Evolutionary conservation across 2,888 invertebrate genomes (phyloP), one percentile per base, ranked within the genome.

Genomic region (Tetragonisca angustula): DNA sequence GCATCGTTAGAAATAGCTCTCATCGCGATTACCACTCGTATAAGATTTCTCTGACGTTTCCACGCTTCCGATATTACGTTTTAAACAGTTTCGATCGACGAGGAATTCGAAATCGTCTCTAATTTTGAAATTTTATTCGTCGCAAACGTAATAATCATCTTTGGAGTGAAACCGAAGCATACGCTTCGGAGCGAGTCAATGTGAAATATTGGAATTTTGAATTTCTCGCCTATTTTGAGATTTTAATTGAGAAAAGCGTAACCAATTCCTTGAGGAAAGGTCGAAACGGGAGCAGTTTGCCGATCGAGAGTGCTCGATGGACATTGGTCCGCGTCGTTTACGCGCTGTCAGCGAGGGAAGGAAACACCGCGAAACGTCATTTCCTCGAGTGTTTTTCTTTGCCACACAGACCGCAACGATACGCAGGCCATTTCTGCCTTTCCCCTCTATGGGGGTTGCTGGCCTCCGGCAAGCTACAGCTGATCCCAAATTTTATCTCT

Each of bases 401-500:
- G 43, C 68, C 86, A 76, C 77, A 75, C 75, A 75, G 75, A 73
- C 76, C 74, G 78, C 79, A 77, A 76, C 79, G 79, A 87, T 71
- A 80, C 80, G 61, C 75, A 36, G 67, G 72, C 36, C 50, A 69
- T 70, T 77, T 62, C 82, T 69, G 67, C 75, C 73, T 76, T 82
- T 72, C 64, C 3, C 64, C 70, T 27, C 61, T 17, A 59, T 54
- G 75, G 80, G 79, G 79, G 72, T 82, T 76, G 75, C 79, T 61
- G 79, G 82, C 87, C 84, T 82, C 74, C 76, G 69, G 75, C 76
- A 64, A 84, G 69, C 74, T 82, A 85, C 89, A 89, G 89, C 89
- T 89, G 89, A 89, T 89, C 87, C 87, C 81, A 87, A 89, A 89
- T 89, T 89, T 89, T 87, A 88, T 89, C 88, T 88, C 76, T 76